These are phyloP conservation scores for Xenopus laevis DNA, from an alignment of 2,113 vertebrate species.

Conservation along the genomic window DNA sequence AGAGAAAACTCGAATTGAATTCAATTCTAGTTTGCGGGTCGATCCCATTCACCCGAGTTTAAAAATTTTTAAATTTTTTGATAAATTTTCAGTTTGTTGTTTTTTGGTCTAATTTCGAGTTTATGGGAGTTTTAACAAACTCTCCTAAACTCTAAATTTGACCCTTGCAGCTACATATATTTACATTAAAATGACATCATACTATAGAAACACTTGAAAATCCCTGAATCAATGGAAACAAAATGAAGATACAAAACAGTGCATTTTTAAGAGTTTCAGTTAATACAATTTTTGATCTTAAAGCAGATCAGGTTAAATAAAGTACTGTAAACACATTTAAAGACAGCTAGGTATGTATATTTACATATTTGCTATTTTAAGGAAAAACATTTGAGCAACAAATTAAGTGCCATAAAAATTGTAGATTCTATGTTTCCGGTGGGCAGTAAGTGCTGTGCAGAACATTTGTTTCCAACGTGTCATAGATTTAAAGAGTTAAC, in stretches of 20 bases:
- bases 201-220: slow-evolving; percentile 41
- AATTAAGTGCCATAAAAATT: not conserved
- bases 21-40: too few species aligned
- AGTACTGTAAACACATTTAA: not conserved
- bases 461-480: not conserved
- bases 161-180: too few species aligned
- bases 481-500: not conserved
- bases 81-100: too few species aligned
- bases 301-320: not conserved
- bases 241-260: slow-evolving; percentile 22
- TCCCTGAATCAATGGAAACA: slow-evolving; percentile 44
- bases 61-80: too few species aligned
- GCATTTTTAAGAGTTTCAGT: not conserved
- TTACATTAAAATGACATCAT: slow-evolving; percentile 41
- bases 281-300: slow-evolving; percentile 2
- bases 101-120: too few species aligned
- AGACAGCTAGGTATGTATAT: not conserved
- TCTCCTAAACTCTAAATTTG: too few species aligned
- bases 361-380: not conserved
- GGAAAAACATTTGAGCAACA: not conserved
- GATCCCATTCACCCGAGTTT: too few species aligned
- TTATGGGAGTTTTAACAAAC: too few species aligned
- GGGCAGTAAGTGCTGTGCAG: too few species aligned
- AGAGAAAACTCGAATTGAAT: too few species aligned
- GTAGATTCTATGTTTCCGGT: too few species aligned